Evolutionary conservation across 2,113 vertebrate species (phyloP), one percentile per base, ranked within the genome.

Genomic region (Elephantulus edwardii): DNA sequence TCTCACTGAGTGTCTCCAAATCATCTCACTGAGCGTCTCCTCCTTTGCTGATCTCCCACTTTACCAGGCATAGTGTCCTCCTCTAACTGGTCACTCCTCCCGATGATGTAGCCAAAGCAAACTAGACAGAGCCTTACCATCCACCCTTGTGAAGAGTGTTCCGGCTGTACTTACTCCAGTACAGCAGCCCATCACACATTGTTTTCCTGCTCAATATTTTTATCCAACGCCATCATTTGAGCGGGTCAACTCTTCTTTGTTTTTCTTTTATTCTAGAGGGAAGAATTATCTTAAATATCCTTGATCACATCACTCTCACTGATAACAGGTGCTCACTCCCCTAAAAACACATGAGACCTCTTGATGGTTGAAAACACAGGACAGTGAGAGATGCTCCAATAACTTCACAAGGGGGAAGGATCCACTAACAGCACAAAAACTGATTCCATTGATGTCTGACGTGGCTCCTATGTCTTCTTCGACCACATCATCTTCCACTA

Each of bases 241-340:
- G 22, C 38, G 35, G 2, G n/a, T 24, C 35, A 68, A 20, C 38
- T 68, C 19, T 35, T 66, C 6, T 66, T 66, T 68, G 17, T 2
- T 68, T 22, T 68, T 35, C 66, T 68, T 68, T 38, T n/a, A 68
- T 33, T 60, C 35, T 35, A 58, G 54, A 86, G 22, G 30, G 71
- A 80, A 56, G 66, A 38, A 83, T 89, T 83, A 83, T 87, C 90
- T 93, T 13, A 52, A 58, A 87, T 85, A 56, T 81, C 64, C 83
- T 60, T 24, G 20, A 54, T 50, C 56, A 52, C 42, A 86, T 33
- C 40, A 35, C 75, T 86, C n/a, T 70, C 44, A 48, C 38, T 16
- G 68, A 24, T 52, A 50, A 35, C 35, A 75, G 80, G 44, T n/a
- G 46, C 54, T 77, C 10, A 11, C 10, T 24, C 11, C 46, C 17